Evolutionary conservation across 2,888 invertebrate species (phyloP), one percentile per base, ranked within the genome.

Genomic region (Eupithecia pulchellata): DNA sequence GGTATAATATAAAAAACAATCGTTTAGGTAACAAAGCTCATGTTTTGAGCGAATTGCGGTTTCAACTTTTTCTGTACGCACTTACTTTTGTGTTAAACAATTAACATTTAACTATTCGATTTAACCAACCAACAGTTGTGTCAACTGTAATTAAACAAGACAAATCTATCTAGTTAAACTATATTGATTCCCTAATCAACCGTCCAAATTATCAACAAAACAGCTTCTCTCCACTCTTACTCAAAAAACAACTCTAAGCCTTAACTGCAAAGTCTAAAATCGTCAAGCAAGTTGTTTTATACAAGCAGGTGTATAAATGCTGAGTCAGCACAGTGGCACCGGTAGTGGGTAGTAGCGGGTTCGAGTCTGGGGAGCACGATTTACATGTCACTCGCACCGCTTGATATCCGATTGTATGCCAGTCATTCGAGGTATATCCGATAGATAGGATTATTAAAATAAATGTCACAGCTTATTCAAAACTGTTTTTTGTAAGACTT

Each of bases 311-410:
- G 94, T 88, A 86, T 68, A 82, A 86, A 88, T 85, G 94, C 92
- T 91, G 91, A 92, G 91, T 93, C 93, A 94, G 86, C 82, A 76
- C 90, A 80, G 92, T 91, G 92, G 92, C 92, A 91, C 89, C 92
- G 90, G 93, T 93, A 93, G 93, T 92, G 81, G 82, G 82, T 89
- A 86, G 93, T 93, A 94, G 94, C 94, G 83, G 86, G 88, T 90
- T 90, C 83, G 89, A 87, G 81, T 87, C 89, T 86, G 84, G 34
- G 61, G 90, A 92, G 92, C 93, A 93, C 92, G 92, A 94, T 93
- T 93, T 93, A 92, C 91, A 93, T 93, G 93, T 93, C 93, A 93
- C 89, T 87, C 82, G 87, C 89, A 79, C 93, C 92, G 93, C 92
- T 91, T 91, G 91, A 92, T 92, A 92, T 90, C 90, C 90, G 91